Evolutionary conservation across 1,140 invertebrate genomes (phyloP).

Genomic region (Belonocnema kinseyi): DNA sequence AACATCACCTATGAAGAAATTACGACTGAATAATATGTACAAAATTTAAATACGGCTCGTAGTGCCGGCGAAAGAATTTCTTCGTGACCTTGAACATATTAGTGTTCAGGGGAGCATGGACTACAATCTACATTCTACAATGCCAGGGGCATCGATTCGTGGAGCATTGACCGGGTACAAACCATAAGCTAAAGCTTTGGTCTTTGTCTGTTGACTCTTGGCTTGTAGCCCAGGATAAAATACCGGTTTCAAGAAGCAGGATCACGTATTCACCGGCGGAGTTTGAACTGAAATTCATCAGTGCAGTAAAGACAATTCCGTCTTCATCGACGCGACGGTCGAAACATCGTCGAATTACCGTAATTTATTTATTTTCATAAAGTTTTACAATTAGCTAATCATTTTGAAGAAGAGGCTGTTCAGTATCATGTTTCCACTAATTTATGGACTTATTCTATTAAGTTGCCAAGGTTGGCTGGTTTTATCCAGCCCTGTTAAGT

Average conservation of each 20-base stretch:
- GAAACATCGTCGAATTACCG: not conserved
- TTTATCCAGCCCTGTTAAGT: slow-evolving; percentile 58
- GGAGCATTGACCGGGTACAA: slow-evolving; percentile 13
- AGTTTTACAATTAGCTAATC: slow-evolving; percentile 40
- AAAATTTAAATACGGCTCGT: not conserved
- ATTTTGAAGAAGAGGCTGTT: not conserved
- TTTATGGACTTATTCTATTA: slow-evolving; percentile 41
- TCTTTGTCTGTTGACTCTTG: slow-evolving; percentile 18
- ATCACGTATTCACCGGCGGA: slow-evolving; percentile 29
- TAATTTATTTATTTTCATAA: slow-evolving; percentile 30
- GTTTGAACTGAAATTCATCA: slow-evolving; percentile 28
- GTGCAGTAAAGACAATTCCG: slow-evolving; percentile 26
- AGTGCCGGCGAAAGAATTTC: not conserved
- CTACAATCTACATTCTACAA: slow-evolving; percentile 2
- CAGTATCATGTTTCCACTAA: slow-evolving; percentile 44
- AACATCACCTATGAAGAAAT: too few relatives aligned
- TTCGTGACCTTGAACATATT: not conserved
- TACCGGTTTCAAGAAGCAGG: slow-evolving; percentile 50
- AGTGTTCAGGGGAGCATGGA: not conserved
- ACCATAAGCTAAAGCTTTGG: too few relatives aligned
- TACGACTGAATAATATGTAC: too few relatives aligned
- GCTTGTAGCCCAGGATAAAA: slow-evolving; percentile 37
- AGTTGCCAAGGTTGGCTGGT: slow-evolving; percentile 13
- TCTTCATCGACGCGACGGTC: slow-evolving; percentile 21
- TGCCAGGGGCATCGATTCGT: not conserved